These are phyloP conservation scores for Echiichthys vipera DNA, from an alignment of 2,797 vertebrate species.

Conservation along the genomic window DNA sequence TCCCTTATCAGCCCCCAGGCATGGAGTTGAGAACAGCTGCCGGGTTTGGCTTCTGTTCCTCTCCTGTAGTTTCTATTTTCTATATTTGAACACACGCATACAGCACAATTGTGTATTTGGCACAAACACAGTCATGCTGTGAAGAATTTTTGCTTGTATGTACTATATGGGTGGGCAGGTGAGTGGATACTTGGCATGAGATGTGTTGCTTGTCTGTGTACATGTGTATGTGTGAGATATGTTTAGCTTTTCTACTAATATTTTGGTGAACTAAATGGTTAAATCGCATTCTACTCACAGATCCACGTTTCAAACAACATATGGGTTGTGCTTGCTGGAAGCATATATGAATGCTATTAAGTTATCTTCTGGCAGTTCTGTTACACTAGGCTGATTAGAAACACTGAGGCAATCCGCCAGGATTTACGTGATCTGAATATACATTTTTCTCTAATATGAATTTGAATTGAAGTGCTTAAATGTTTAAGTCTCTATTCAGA, in stretches of 20 bases:
- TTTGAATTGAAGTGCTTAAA: background rate
- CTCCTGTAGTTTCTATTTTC: constrained; percentile 44
- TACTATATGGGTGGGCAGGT: constrained; percentile 59
- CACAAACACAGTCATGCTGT: constrained; percentile 28
- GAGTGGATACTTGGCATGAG: constrained; percentile 50
- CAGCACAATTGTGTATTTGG: constrained; percentile 31
- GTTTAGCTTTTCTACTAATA: constrained; percentile 43
- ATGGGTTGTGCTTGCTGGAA: constrained; percentile 35
- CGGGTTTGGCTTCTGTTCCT: constrained; percentile 42
- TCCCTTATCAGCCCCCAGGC: constrained; percentile 61
- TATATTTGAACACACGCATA: constrained; percentile 53
- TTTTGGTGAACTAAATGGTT: constrained; percentile 29
- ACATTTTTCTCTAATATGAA: background rate
- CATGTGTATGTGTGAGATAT: constrained; percentile 21
- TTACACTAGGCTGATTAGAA: constrained; percentile 32
- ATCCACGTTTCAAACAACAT: constrained; percentile 43
- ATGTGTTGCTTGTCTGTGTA: constrained; percentile 40
- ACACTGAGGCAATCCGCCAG: constrained; percentile 26
- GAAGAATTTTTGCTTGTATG: constrained; percentile 43
- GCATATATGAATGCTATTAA: constrained; percentile 35
- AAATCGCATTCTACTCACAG: constrained; percentile 37
- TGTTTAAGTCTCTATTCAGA: background rate
- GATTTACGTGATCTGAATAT: constrained; percentile 29
- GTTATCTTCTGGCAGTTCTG: constrained; percentile 27
- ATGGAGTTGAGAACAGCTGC: constrained; percentile 50